Base-by-base conservation (phyloP, 2,888 invertebrate genomes). In the Gandaritis pyraliata region DNA sequence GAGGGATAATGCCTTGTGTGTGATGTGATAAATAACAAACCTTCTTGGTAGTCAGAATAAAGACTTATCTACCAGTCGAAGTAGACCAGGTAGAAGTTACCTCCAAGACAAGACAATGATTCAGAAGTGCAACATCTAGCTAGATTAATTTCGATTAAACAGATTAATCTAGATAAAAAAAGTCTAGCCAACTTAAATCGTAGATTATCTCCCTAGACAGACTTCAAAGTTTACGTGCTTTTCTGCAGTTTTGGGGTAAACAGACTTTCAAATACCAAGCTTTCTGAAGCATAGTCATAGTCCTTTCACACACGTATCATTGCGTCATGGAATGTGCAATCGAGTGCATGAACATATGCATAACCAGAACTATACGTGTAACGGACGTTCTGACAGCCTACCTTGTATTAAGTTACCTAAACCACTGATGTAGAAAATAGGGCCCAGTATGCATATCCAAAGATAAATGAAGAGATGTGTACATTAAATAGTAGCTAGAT, bases 251-350 rank as follows among this genome's bases (percentile, higher is more conserved):
- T 52, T 54, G 39, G 23, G 39, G 48, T 49, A 57, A 50, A 50
- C 54, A 33, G 45, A 59, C 58, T 58, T 58, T 50, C 47, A 63
- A 61, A 61, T 63, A 45, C 58, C 45, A 29, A 58, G 52, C 58
- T 61, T 59, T 63, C 50, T 50, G 54, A 58, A 63, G 55, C 52
- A 52, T 43, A 57, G 16, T 58, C 62, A 58, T 58, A 39, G 41
- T 60, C 58, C 64, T 68, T 70, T 68, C 68, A 66, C 70, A 68
- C 70, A 68, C 70, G 70, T 68, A 68, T 62, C 59, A 56, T 68
- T 68, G 63, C 68, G 63, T 66, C 70, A 68, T 59, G 64, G 65
- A 39, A 66, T 70, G 66, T 62, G 68, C 64, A 68, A 65, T 63
- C 64, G 63, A 61, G 68, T 65, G 64, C 65, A 69, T 52, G 30